Percentiles rank a stretch among this genome's conserved stretches.
Conservation (phyloP, 2,888 invertebrate species). For the Dicyrtomina minuta region DNA sequence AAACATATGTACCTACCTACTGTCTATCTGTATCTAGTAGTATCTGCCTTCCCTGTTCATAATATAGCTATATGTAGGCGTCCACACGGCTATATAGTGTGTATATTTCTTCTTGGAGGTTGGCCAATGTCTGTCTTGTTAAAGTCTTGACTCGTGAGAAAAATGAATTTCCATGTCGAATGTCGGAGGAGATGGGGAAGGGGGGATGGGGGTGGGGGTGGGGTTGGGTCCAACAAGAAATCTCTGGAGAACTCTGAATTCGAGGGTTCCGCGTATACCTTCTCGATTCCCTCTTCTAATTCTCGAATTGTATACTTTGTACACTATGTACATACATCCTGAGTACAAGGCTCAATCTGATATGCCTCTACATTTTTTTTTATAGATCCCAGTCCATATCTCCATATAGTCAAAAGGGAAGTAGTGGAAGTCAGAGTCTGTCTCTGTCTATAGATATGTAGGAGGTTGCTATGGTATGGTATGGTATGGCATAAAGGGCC, state of each 20-base stretch:
- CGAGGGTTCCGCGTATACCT: slow-evolving; percentile 16
- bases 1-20: too few species aligned
- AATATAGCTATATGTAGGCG: too few species aligned
- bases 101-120: slow-evolving; percentile 29
- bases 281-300: neutral
- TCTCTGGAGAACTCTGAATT: slow-evolving; percentile 31
- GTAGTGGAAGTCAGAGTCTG: neutral
- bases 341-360: too few species aligned
- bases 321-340: neutral
- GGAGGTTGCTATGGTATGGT: too few species aligned
- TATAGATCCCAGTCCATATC: too few species aligned
- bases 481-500: too few species aligned
- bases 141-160: slow-evolving; percentile 31
- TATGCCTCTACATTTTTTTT: too few species aligned
- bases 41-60: too few species aligned
- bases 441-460: too few species aligned
- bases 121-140: slow-evolving; percentile 29
- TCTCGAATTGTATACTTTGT: too few species aligned
- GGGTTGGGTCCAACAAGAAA: slow-evolving; percentile 24
- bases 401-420: neutral
- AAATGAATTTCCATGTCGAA: slow-evolving; percentile 34
- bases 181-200: slow-evolving; percentile 14
- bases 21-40: too few species aligned
- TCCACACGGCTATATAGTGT: too few species aligned
- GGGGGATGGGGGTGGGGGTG: slow-evolving; percentile 10